phyloP scores from a whole-genome alignment of 2,113 vertebrate genomes.

The Sarotherodon lohbergeri region DNA sequence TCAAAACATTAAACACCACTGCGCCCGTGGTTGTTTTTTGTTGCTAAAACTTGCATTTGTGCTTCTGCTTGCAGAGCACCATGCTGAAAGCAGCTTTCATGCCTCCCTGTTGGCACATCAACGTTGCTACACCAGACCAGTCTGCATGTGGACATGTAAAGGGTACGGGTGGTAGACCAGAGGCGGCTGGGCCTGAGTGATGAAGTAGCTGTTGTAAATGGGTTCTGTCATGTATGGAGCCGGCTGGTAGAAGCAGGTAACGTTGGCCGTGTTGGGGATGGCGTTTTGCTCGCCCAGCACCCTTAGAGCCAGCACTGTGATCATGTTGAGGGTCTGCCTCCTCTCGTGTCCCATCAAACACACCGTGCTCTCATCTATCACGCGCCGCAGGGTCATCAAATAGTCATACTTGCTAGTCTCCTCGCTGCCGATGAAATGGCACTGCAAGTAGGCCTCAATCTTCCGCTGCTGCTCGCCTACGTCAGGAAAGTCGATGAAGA shows the following conservation, averaged over 20 bases:
- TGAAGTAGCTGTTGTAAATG: constrained; percentile 83
- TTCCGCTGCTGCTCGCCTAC: constrained; percentile 88
- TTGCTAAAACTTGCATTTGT: constrained; percentile 40
- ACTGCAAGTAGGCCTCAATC: constrained; percentile 89
- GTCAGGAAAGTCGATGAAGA: constrained; percentile 97
- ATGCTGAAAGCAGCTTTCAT: constrained; percentile 40
- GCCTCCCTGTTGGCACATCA: constrained; percentile 16
- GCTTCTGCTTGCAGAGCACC: constrained; percentile 41
- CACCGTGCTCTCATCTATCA: constrained; percentile 91
- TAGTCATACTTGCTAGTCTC: constrained; percentile 93
- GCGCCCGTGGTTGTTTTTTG: constrained; percentile 22
- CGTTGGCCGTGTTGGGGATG: constrained; percentile 84
- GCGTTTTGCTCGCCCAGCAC: constrained; percentile 92
- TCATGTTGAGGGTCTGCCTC: constrained; percentile 93
- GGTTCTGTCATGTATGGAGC: constrained; percentile 85
- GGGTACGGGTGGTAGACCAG: constrained; percentile 82
- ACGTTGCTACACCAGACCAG: constrained; percentile 74
- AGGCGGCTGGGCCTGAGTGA: constrained; percentile 76
- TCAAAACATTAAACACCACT: constrained; percentile 51
- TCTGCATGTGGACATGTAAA: constrained; percentile 79
- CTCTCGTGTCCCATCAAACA: constrained; percentile 91
- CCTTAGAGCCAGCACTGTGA: constrained; percentile 87
- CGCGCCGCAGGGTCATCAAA: constrained; percentile 86
- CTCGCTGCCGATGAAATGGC: constrained; percentile 88
- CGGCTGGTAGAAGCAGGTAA: constrained; percentile 94